These are phyloP conservation scores for Andricus grossulariae DNA, from an alignment of 1,140 invertebrate genomes.

Conservation along the genomic window DNA sequence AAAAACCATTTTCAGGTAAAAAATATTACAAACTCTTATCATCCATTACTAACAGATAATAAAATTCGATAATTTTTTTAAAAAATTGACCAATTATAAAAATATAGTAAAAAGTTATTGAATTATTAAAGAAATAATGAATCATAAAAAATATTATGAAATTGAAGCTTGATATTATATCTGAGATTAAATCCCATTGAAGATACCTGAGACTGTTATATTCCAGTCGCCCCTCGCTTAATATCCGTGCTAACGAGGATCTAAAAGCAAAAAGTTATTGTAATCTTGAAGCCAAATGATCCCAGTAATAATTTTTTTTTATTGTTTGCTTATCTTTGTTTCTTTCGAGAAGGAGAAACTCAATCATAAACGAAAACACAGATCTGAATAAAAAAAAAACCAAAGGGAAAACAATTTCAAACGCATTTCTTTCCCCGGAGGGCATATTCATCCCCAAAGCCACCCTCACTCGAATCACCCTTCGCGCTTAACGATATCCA, in stretches of 20 bases:
- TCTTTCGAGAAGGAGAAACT: conserved; percentile 11
- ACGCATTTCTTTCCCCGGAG: conserved; percentile 22
- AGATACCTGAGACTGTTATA: too few species aligned
- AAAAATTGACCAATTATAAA: too few species aligned
- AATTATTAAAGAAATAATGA: too few species aligned
- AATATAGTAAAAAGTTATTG: too few species aligned
- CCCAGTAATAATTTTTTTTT: conserved; percentile 14
- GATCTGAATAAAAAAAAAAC: conserved; percentile 7
- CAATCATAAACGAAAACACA: conserved; percentile 22
- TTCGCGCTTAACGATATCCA: conserved; percentile 19
- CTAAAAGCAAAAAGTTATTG: background rate
- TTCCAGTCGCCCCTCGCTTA: too few species aligned
- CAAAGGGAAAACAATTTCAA: conserved; percentile 18
- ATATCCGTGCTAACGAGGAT: background rate
- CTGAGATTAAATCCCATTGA: too few species aligned
- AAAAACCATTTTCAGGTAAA: too few species aligned
- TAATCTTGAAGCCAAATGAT: background rate
- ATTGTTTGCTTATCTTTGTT: conserved; percentile 8
- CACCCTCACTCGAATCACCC: conserved; percentile 19
- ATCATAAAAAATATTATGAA: too few species aligned
- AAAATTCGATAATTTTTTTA: too few species aligned
- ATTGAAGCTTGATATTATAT: too few species aligned
- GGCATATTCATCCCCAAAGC: conserved; percentile 24
- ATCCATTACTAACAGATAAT: too few species aligned
- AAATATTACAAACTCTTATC: too few species aligned